phyloP scores from a whole-genome alignment of 2,797 vertebrate genomes.

The Lithobates pipiens region DNA sequence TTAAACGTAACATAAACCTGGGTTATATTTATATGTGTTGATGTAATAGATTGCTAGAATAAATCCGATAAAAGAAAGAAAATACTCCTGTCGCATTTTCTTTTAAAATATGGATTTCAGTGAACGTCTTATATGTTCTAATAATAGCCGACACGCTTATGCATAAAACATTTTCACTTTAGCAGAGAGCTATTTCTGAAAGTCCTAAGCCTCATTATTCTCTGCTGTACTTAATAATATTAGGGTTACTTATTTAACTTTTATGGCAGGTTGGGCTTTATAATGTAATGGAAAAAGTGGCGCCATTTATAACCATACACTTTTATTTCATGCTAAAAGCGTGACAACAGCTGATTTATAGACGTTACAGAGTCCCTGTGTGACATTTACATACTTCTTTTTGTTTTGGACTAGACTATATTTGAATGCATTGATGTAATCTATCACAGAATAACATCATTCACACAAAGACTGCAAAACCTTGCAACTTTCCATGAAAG shows the following conservation, averaged over 20 bases:
- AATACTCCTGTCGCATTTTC: background rate
- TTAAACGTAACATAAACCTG: background rate
- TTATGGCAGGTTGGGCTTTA: background rate
- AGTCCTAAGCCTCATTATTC: conserved; percentile 2
- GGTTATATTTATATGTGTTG: background rate
- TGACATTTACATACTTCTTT: conserved; percentile 3
- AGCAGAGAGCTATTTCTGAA: conserved; percentile 15
- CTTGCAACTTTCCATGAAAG: background rate
- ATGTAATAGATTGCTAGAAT: background rate
- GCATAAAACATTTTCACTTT: conserved; percentile 27
- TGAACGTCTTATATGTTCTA: conserved; percentile 10
- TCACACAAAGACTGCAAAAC: background rate
- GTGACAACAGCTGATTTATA: background rate
- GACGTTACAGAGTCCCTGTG: background rate
- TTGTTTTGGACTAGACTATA: background rate
- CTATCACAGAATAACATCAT: background rate
- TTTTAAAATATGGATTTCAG: conserved; percentile 15
- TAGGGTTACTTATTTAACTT: conserved; percentile 5
- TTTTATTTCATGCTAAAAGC: background rate
- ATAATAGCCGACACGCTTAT: conserved; percentile 15
- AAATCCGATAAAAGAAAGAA: background rate
- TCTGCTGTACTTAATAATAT: conserved; percentile 4
- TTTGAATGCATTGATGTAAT: background rate
- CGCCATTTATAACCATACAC: background rate
- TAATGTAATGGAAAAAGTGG: background rate